These are phyloP conservation scores for Phataginus tetradactyla DNA, from an alignment of 2,797 vertebrate species.

Conservation along the genomic window DNA sequence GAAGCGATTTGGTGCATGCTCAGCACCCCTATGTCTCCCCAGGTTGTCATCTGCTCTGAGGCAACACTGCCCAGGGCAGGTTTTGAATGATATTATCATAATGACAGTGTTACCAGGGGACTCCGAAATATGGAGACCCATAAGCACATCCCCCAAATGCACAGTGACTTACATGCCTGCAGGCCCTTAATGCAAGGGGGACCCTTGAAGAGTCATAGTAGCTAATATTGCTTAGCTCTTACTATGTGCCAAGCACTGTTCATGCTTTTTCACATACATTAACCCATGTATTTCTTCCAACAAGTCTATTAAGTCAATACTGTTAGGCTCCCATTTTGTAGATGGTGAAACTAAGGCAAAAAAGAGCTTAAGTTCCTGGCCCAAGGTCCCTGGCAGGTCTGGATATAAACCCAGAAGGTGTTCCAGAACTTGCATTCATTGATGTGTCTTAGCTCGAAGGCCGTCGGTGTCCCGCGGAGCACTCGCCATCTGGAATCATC, in stretches of 20 bases:
- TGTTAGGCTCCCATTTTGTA: background rate
- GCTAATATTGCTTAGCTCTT: background rate
- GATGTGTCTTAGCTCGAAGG: background rate
- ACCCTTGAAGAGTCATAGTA: rapidly evolving
- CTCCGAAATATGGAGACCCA: background rate
- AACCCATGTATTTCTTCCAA: background rate
- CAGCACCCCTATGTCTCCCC: background rate
- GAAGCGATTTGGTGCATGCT: background rate
- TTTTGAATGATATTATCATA: background rate
- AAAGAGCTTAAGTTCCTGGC: background rate
- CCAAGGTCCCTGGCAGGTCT: background rate
- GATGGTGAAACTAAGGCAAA: background rate
- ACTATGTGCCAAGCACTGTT: background rate
- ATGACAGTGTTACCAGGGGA: background rate
- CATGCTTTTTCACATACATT: background rate
- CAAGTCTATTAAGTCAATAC: background rate
- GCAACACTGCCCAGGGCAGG: no score
- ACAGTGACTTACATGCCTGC: background rate
- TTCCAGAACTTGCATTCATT: background rate
- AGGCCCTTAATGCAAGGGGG: background rate
- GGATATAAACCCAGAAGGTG: no score
- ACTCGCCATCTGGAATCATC: background rate
- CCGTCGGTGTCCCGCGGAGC: background rate
- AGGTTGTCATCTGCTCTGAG: background rate
- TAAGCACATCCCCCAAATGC: no score